Conservation (phyloP, 30 jellyfish, hydroid and myxozoan species). For the Hydractinia symbiolongicarpus region DNA sequence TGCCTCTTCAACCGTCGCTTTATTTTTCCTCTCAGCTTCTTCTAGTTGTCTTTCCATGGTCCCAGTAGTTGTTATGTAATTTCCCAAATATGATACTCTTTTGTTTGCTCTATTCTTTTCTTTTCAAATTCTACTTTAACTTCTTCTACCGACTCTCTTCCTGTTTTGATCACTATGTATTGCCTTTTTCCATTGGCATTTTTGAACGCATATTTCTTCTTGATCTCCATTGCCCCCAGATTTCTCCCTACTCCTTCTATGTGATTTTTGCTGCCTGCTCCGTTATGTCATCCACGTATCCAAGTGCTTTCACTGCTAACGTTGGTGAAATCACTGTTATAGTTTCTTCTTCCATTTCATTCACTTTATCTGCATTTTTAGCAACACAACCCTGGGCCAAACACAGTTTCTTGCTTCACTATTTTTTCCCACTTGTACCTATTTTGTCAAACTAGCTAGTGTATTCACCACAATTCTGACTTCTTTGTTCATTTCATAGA, state of each 20-base stretch:
- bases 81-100: constrained; percentile 34
- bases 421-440: constrained; percentile 2
- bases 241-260: constrained; percentile 34
- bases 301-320: constrained; percentile 12
- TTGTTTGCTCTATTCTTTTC: constrained; percentile 22
- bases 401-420: constrained; percentile 34
- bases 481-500: constrained; percentile 16
- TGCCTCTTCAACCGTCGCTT: constrained; percentile 21
- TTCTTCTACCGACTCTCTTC: constrained; percentile 28
- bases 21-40: neutral
- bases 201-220: constrained; percentile 15
- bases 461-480: constrained; percentile 22
- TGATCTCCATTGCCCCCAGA: constrained; percentile 5
- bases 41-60: constrained; percentile 33
- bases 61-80: constrained; percentile 32
- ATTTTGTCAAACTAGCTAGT: constrained; percentile 29
- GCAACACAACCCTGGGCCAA: neutral
- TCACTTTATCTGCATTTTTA: constrained; percentile 13
- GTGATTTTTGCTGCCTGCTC: constrained; percentile 27
- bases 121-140: constrained; percentile 14
- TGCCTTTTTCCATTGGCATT: constrained; percentile 46
- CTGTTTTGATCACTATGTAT: constrained; percentile 30
- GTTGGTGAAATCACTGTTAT: constrained; percentile 30
- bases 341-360: constrained; percentile 17
- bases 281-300: constrained; percentile 32